Base-by-base conservation (phyloP, 2,888 invertebrate species). In the Drosophila tripunctata region DNA sequence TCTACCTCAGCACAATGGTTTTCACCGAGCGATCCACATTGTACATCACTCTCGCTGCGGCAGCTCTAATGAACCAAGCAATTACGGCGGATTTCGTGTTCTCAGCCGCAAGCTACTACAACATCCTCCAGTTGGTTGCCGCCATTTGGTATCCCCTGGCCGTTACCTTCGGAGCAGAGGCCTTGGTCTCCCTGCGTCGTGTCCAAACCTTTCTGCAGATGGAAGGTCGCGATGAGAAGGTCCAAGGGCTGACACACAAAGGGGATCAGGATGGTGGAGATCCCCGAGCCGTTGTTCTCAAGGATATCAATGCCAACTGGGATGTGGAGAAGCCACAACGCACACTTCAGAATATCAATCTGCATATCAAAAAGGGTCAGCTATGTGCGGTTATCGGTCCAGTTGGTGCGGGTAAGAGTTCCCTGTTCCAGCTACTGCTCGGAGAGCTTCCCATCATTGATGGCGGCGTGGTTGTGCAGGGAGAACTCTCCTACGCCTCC, bases 1-100 rank as follows among this genome's bases (percentile, higher is more conserved):
- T 94, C 67, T 95, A 94, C 92, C 93, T 94, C 90, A 95, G 93
- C 84, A 91, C 91, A 88, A 95, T 95, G 92, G 95, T 97, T 43
- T 97, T 96, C 89, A 96, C 97, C 0, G 96, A 97, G 87, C 94
- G 98, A 70, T 93, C 97, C 45, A 95, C 97, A 2, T 92, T 97
- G 7, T 96, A 95, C 88, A 94, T 96, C 65, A 96, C 96, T 2
- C 93, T 98, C 52, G 92, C 96, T 43, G 93, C 95, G 0, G 96
- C 95, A 88, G 95, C 96, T 8, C 92, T 96, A 2, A 91, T 94
- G 75, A 96, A 95, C 0, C 93, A 94, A 78, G 90, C 91, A 10
- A 90, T 95, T 31, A 93, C 93, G 0, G 93, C 95, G 0, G 94
- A 94, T 56, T 93, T 94, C 83, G 95, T 95, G 0, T 96, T 96